Percentiles rank a stretch among this genome's conserved stretches.
Evolutionary conservation across 2,888 invertebrate genomes (phyloP).

Genomic region (Cephus runcator): DNA sequence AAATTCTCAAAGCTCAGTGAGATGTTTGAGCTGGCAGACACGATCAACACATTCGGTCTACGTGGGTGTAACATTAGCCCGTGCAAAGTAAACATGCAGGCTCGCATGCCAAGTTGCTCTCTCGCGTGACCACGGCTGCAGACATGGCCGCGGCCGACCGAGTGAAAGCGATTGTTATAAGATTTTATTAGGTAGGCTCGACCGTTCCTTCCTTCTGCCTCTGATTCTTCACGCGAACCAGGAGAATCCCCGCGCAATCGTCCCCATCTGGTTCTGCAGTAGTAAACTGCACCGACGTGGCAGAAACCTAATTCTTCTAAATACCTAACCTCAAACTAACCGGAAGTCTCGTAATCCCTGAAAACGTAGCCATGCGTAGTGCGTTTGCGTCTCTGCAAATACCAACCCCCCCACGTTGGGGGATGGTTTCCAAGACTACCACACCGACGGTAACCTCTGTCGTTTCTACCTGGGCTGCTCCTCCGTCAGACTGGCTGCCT

Average conservation of each 20-base stretch:
- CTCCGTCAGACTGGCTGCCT: neutral
- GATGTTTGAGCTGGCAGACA: conserved; percentile 49
- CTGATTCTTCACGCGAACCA: neutral
- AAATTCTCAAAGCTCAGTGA: conserved; percentile 42
- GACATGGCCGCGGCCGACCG: conserved; percentile 27
- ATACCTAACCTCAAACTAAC: neutral
- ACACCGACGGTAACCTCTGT: neutral
- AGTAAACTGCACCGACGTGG: neutral
- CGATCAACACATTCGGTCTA: conserved; percentile 47
- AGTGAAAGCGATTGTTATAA: conserved; percentile 42
- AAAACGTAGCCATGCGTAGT: conserved; percentile 25
- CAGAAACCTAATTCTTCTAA: neutral
- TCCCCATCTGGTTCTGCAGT: neutral
- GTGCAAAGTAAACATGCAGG: conserved; percentile 48
- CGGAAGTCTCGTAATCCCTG: conserved; percentile 6
- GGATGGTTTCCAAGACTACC: neutral
- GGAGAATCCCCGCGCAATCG: neutral
- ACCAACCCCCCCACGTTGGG: conserved; percentile 14
- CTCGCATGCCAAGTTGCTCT: conserved; percentile 35
- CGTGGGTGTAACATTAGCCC: conserved; percentile 48
- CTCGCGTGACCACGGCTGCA: conserved; percentile 39
- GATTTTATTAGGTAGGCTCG: conserved; percentile 33
- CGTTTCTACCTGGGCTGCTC: neutral
- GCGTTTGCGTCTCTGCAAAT: conserved; percentile 52
- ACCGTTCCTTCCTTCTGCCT: neutral